Evolutionary conservation across 2,888 invertebrate species (phyloP), one percentile per base, ranked within the genome.

Genomic region (Syritta pipiens): DNA sequence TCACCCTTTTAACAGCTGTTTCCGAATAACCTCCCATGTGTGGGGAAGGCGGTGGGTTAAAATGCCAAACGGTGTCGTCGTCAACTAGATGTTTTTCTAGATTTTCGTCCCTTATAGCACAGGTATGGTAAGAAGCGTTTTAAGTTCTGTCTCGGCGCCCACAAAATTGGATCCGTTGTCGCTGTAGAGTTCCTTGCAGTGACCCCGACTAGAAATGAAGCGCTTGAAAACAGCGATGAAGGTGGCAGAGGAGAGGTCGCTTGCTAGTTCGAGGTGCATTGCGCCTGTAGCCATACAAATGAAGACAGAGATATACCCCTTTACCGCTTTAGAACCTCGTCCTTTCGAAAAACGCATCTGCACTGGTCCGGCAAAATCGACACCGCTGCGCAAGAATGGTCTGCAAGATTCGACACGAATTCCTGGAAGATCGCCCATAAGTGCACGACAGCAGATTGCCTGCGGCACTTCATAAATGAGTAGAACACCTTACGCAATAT

Each of bases 171-270:
- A n/a, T n/a, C n/a, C n/a, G n/a, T n/a, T n/a, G n/a, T n/a, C n/a
- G n/a, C n/a, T n/a, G n/a, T n/a, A n/a, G n/a, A n/a, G n/a, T n/a
- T n/a, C n/a, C n/a, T n/a, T n/a, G n/a, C n/a, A n/a, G n/a, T n/a
- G n/a, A n/a, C n/a, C n/a, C n/a, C n/a, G n/a, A n/a, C n/a, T n/a
- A n/a, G n/a, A n/a, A n/a, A 35, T n/a, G 14, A 35, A 35, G 4
- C 37, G 42, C 12, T 67, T 53, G 14, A 67, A 44, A 10, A 42
- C 65, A 12, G 10, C 9, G 9, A 67, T 37, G n/a, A 67, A 67
- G 7, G 59, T 49, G 5, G 10, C 9, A 7, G 60, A 12, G 28
- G 60, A 46, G 6, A 26, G 19, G 19, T 40, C 57, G 5, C 40
- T 12, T 19, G 28, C 19, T 7, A 44, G 44, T 46, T 60, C 46